Evolutionary conservation across 2,113 vertebrate species (phyloP).

Genomic region (Neogale vison): DNA sequence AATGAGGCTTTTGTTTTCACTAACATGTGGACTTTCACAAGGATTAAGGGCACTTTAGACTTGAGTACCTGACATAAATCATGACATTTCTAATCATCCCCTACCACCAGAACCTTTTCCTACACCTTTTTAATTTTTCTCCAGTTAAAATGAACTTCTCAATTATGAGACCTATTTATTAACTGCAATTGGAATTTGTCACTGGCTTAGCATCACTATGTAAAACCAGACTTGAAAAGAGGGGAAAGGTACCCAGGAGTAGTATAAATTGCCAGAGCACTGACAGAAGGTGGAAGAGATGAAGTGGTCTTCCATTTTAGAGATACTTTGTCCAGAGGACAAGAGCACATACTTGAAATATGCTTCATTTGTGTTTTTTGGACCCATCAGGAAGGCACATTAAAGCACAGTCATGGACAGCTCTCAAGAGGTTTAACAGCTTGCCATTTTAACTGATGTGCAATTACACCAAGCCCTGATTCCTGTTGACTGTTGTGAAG

Average conservation of each 20-base stretch:
- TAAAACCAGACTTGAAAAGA: not conserved
- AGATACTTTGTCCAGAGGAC: not conserved
- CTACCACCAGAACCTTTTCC: accelerated
- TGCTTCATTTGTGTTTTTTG: not conserved
- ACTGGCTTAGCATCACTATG: not conserved
- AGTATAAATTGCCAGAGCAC: not conserved
- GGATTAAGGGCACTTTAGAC: not conserved
- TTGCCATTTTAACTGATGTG: not conserved
- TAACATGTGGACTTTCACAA: not conserved
- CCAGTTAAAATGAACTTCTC: not conserved
- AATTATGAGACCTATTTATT: not conserved
- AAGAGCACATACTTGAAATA: not conserved
- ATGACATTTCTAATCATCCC: not conserved
- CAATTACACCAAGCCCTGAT: not conserved
- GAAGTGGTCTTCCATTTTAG: not conserved
- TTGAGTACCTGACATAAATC: not conserved
- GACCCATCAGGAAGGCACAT: not conserved
- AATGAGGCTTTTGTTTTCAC: not conserved
- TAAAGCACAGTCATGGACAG: not conserved
- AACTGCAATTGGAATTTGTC: not conserved
- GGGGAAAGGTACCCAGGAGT: not conserved
- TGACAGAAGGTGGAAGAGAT: not conserved
- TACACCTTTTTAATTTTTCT: not conserved
- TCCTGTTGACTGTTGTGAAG: not conserved
- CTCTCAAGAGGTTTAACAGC: not conserved